Percentiles rank a stretch among this genome's conserved stretches.
These are phyloP conservation scores for Gonioctena quinquepunctata DNA, from an alignment of 1,140 invertebrate species.

Conservation along the genomic window DNA sequence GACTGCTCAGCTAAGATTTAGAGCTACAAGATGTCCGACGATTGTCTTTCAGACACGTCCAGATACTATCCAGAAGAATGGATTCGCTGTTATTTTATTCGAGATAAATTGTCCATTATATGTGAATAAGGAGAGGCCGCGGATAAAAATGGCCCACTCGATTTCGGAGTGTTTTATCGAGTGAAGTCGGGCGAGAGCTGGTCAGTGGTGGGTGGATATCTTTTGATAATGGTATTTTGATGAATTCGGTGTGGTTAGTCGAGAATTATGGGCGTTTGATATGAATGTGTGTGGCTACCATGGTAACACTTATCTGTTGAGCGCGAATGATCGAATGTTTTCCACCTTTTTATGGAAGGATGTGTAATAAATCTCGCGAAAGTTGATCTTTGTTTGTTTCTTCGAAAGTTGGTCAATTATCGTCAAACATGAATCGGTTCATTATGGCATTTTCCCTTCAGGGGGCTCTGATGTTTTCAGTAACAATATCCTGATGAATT, in stretches of 20 bases:
- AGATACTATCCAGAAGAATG: constrained; percentile 9
- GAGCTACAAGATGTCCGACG: constrained; percentile 11
- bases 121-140: constrained; percentile 15
- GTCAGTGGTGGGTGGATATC: neutral
- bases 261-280: neutral
- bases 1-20: constrained; percentile 6
- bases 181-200: neutral
- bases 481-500: no score
- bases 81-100: constrained; percentile 11
- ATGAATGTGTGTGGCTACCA: neutral
- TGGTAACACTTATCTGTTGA: neutral
- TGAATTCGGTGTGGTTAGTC: neutral
- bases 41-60: constrained; percentile 15
- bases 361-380: no score
- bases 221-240: neutral
- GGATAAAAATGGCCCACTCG: constrained; percentile 17
- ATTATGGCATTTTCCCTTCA: no score
- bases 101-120: constrained; percentile 16
- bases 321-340: no score
- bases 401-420: no score
- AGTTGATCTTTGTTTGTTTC: no score
- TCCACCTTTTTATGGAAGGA: no score
- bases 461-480: no score
- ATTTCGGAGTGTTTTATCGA: constrained; percentile 6
- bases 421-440: no score